Percentiles rank a stretch among this genome's conserved stretches.
Evolutionary conservation across 1,140 invertebrate species (phyloP).

Genomic region (Ostrea edulis): DNA sequence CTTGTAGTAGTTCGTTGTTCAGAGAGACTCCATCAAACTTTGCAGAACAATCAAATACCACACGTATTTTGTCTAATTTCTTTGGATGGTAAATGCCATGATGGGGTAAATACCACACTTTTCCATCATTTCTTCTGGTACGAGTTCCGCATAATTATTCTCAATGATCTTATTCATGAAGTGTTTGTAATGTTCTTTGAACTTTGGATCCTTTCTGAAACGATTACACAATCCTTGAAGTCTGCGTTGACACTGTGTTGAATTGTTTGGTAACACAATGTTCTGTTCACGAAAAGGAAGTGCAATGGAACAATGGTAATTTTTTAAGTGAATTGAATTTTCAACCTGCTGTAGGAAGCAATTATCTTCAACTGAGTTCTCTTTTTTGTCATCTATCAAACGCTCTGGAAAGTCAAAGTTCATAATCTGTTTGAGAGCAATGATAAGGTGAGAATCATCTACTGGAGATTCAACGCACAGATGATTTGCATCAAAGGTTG

Average conservation of each 20-base stretch:
- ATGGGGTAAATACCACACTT: conserved; percentile 61
- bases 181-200: conserved; percentile 47
- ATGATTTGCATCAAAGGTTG: conserved; percentile 44
- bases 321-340: conserved; percentile 40
- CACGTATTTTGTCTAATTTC: conserved; percentile 54
- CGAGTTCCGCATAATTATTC: conserved; percentile 53
- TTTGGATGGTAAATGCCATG: conserved; percentile 60
- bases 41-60: conserved; percentile 60
- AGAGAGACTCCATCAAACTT: conserved; percentile 55
- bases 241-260: background rate
- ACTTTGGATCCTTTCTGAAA: conserved; percentile 45
- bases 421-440: conserved; percentile 45
- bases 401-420: conserved; percentile 52
- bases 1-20: conserved; percentile 54
- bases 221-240: conserved; percentile 37
- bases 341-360: conserved; percentile 47
- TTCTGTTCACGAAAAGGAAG: conserved; percentile 41
- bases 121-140: conserved; percentile 43
- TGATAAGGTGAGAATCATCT: conserved; percentile 34
- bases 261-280: conserved; percentile 43
- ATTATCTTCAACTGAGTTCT: conserved; percentile 45
- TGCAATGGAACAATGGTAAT: conserved; percentile 35
- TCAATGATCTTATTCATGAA: conserved; percentile 53
- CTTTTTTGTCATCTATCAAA: conserved; percentile 42
- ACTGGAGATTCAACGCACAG: background rate